Conservation (phyloP, 1,140 invertebrate genomes). For the Sipha flava region DNA sequence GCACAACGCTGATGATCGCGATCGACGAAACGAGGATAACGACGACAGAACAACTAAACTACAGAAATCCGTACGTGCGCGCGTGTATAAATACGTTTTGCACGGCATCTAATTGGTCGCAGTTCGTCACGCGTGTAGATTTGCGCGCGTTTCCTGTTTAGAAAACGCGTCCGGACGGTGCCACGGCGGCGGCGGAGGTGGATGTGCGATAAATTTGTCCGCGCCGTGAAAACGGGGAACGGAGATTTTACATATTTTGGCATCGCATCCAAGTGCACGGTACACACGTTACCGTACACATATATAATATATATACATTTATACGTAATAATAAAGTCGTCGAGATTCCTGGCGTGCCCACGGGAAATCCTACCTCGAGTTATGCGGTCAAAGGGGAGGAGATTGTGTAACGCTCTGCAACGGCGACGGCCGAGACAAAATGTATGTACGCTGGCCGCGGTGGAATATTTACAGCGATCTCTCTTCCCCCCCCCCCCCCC, state of each 20-base stretch:
- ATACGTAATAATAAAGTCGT: not conserved
- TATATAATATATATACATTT: not conserved
- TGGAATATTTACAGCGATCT: too few species aligned
- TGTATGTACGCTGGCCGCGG: not conserved
- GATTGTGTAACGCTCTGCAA: not conserved
- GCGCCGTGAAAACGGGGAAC: not conserved
- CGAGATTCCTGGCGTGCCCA: slow-evolving; percentile 8
- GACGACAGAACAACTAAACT: too few species aligned
- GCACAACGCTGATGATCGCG: too few species aligned
- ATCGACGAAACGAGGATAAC: too few species aligned
- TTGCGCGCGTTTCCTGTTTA: too few species aligned
- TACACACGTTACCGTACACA: not conserved
- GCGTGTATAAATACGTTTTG: too few species aligned
- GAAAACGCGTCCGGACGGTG: too few species aligned
- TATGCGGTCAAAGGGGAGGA: not conserved
- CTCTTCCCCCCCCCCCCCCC: too few species aligned
- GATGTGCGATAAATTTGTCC: slow-evolving; percentile 9
- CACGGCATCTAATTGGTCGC: too few species aligned
- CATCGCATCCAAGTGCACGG: not conserved
- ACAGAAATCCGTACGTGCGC: too few species aligned
- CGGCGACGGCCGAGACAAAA: not conserved
- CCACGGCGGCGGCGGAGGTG: too few species aligned
- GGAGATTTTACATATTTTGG: not conserved
- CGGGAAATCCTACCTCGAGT: slow-evolving; percentile 21
- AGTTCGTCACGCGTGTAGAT: too few species aligned